phyloP scores from a whole-genome alignment of 2,113 vertebrate genomes.

The Peromyscus maniculatus region DNA sequence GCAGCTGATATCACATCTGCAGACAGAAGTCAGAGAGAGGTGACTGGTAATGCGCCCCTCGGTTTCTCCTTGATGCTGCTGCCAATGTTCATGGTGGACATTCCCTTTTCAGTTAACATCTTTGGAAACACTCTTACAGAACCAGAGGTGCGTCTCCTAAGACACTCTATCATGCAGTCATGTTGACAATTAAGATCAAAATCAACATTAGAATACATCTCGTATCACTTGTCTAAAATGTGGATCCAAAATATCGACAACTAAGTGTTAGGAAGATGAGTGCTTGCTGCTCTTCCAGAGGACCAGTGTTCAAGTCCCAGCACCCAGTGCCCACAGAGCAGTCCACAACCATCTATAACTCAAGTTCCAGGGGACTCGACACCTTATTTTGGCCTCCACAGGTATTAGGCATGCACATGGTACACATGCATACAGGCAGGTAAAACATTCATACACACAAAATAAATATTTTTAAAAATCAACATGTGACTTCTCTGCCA shows the following conservation, averaged over 20 bases:
- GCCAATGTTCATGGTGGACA: not conserved
- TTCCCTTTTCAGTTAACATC: not conserved
- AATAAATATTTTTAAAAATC: not conserved
- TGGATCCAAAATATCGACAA: not conserved
- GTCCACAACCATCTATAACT: not conserved
- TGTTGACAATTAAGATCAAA: not conserved
- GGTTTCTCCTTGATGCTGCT: not conserved
- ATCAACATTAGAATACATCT: not conserved
- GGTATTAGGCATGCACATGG: not conserved
- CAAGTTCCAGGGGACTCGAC: not conserved
- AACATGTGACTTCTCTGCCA: not conserved
- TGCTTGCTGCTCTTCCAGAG: not conserved
- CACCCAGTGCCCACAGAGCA: not conserved
- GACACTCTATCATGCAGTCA: not conserved
- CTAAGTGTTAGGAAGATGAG: not conserved
- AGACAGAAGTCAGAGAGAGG: not conserved
- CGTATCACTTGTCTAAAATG: conserved; percentile 18
- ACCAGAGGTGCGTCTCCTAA: not conserved
- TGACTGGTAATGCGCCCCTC: not conserved
- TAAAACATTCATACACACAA: not conserved
- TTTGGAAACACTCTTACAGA: not conserved
- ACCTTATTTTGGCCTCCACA: not conserved
- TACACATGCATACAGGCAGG: not conserved
- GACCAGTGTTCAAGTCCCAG: not conserved
- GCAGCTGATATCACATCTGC: not conserved